Evolutionary conservation across 1,140 invertebrate genomes (phyloP), one percentile per base, ranked within the genome.

Genomic region (Camponotus vicinus): DNA sequence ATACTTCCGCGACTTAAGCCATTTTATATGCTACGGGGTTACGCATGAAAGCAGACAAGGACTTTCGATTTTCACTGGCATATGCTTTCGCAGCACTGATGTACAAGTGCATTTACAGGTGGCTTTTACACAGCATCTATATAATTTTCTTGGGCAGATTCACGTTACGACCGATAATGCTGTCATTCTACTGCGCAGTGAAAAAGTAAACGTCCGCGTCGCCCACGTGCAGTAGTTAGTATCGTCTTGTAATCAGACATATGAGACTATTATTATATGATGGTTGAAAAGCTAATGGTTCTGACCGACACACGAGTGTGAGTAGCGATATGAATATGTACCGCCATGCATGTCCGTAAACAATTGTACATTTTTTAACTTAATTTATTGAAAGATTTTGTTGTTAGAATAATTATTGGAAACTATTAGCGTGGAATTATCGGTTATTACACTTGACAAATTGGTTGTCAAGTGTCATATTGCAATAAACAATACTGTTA

Each of bases 221-320:
- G 32, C 45, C 63, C 45, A 69, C 37, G 21, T 11, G 13, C 45
- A 63, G 79, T 83, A 83, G 79, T 73, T 71, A 59, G 27, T 83
- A 15, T 13, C 69, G 42, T 45, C 79, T 49, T 83, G 52, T 59
- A 45, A 45, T 83, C 79, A 45, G 67, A 63, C 55, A 15, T 55
- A 8, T 11, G 3, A 45, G 55, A 18, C 55, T 15, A 37, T 18
- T 11, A 21, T 45, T 40, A 59, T 40, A 34, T 27, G 42, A 71
- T 57, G 34, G 13, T 80, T 80, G 66, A 57, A 57, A 71, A 1
- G 37, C 6, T 82, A 71, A 82, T 71, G 27, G n/a, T 45, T 40
- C 8, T 57, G 52, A 79, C 21, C 27, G 11, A n/a, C 27, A n/a
- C 27, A 27, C n/a, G 34, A 8, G 21, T 13, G 32, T 78, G 32